A percentile compares a stretch with the other conserved stretches of the same genome.
Conservation (phyloP, 2,113 vertebrate genomes). For the Cryptoleucopteryx plumbea region DNA sequence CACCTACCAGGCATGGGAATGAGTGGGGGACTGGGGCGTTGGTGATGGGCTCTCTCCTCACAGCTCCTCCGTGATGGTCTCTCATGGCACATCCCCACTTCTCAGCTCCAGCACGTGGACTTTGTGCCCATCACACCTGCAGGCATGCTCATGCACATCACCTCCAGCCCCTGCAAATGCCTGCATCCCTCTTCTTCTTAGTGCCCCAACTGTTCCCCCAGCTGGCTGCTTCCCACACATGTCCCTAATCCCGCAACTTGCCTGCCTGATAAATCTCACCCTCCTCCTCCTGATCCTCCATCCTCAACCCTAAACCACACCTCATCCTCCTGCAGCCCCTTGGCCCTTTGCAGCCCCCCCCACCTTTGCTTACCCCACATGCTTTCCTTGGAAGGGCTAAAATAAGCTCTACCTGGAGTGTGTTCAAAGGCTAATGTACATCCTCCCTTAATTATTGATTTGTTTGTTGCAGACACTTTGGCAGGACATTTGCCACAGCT, state of each 20-base stretch:
- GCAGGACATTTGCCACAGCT: conserved; percentile 42
- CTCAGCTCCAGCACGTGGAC: not conserved
- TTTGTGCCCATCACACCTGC: not conserved
- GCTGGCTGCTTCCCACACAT: not conserved
- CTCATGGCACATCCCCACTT: not conserved
- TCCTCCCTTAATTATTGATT: conserved; percentile 76
- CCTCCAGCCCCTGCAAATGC: not conserved
- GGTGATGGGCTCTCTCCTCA: not conserved
- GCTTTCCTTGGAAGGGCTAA: not conserved
- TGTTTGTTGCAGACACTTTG: conserved; percentile 67
- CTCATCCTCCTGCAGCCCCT: not conserved
- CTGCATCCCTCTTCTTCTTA: not conserved
- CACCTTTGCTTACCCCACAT: not conserved
- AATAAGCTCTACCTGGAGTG: conserved; percentile 66
- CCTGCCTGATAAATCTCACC: not conserved
- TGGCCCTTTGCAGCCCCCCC: not conserved
- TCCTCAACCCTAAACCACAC: not conserved
- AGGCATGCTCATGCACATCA: not conserved
- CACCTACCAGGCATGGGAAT: not conserved
- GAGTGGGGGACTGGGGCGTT: accelerated
- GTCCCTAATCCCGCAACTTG: not conserved
- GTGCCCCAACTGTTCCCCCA: not conserved
- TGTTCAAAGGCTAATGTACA: conserved; percentile 72
- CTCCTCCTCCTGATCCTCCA: not conserved
- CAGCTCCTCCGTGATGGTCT: not conserved